A percentile compares a stretch with the other conserved stretches of the same genome.
Conservation (phyloP, 2,888 invertebrate species). For the Tridacna gigas region DNA sequence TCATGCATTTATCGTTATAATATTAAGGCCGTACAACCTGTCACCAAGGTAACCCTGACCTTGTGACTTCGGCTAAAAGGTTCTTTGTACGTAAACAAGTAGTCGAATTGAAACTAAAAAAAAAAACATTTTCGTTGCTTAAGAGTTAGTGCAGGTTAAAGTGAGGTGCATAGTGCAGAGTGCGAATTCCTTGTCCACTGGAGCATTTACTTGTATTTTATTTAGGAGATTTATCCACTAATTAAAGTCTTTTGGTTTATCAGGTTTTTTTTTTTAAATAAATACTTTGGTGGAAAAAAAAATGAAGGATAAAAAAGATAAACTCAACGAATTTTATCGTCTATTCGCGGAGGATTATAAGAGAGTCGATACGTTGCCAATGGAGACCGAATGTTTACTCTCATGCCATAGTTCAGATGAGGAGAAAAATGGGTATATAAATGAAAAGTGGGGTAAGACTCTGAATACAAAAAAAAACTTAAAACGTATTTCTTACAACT, state of each 20-base stretch:
- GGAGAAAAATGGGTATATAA: not conserved
- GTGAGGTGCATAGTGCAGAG: no score
- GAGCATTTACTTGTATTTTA: not conserved
- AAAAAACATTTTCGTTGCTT: no score
- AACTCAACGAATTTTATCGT: conserved; percentile 20
- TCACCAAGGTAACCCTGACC: not conserved
- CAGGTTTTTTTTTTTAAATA: not conserved
- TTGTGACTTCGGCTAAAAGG: not conserved
- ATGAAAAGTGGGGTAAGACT: not conserved
- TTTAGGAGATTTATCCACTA: no score
- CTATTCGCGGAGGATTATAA: conserved; percentile 7
- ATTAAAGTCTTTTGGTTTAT: not conserved
- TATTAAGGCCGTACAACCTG: not conserved
- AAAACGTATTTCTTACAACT: not conserved
- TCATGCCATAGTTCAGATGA: not conserved
- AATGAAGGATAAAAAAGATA: conserved; percentile 16
- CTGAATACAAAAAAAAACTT: no score
- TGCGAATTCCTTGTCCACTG: no score
- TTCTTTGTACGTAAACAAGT: no score
- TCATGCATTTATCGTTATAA: not conserved
- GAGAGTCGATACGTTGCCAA: not conserved
- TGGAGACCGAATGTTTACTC: conserved; percentile 5
- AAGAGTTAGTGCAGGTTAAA: no score
- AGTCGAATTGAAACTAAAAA: no score
- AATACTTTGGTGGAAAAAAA: not conserved